Evolutionary conservation across 2,888 invertebrate genomes (phyloP), one percentile per base, ranked within the genome.

Genomic region (Parnassius mnemosyne): DNA sequence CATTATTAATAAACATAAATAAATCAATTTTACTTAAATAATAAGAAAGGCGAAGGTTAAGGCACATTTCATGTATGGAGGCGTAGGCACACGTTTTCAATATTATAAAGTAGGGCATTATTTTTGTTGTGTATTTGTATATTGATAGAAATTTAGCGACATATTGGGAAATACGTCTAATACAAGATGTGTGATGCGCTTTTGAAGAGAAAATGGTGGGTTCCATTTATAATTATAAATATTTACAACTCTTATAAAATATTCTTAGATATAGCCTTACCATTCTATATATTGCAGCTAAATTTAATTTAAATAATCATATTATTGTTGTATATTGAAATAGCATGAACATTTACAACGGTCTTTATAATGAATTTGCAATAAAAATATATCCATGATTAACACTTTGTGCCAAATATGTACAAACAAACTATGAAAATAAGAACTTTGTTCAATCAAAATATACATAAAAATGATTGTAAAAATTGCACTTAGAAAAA

Each of bases 401-500:
- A 63, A 66, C 71, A 69, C 69, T 71, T 69, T 71, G 71, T 70
- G 70, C 69, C 65, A 58, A 56, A 55, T 65, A 69, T 66, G 61
- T 67, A 69, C 68, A 70, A 53, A 68, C 67, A 69, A 55, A 60
- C 66, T 69, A 67, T 52, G 61, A 61, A 53, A 59, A 63, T 64
- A 69, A 82, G 87, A 87, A 87, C 87, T 87, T 84, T 83, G 87
- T 87, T 87, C 87, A 82, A 81, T 79, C 83, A 70, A 82, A 83
- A 85, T 84, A 84, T 84, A 85, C 81, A 85, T 65, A 74, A 67
- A 65, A 64, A 65, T 71, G 66, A 69, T 60, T 71, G 63, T 62
- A 47, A 72, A 73, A 70, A 68, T 64, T 69, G 66, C 71, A 72
- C 70, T 74, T 66, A 70, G 60, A 61, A 58, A 60, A 57, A 66